Evolutionary conservation across 2,797 vertebrate species (phyloP), one percentile per base, ranked within the genome.

Genomic region (Myioborus melanocephalus): DNA sequence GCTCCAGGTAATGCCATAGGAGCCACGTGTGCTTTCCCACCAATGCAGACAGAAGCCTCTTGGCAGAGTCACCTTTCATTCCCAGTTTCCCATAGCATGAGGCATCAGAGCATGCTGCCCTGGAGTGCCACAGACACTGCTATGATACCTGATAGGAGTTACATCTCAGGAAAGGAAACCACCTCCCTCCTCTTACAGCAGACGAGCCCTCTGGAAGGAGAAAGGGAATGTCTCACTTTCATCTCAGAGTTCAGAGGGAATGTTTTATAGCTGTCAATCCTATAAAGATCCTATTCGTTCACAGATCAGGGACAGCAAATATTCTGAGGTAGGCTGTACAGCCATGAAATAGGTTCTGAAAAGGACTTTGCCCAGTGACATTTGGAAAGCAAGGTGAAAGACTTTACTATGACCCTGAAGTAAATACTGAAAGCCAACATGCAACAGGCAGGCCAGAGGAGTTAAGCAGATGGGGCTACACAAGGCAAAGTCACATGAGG

Each of bases 241-340:
- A 94, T 96, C 94, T 92, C 69, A 14, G 60, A 93, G 89, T 93
- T 95, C 93, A 97, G 93, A 97, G 39, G 69, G 95, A 97, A 96
- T 95, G 89, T 47, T 91, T 93, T 91, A 97, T 78, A 81, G n/a
- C 76, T 30, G 50, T 55, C 92, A 85, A 8, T 87, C 61, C 84
- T 73, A 89, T 24, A 71, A 80, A 80, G 46, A 64, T 55, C 53
- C 71, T 75, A 49, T 27, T 87, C 83, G 30, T 2, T 68, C 68
- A 43, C 75, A 84, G 63, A 61, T 23, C 9, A 20, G 64, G 53
- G 81, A 79, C 35, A 73, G 81, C 8, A 88, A 18, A 66, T 83
- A 14, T 60, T 92, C 14, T 37, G 49, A 93, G 68, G 57, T 24
- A 89, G 81, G 26, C 32, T 87, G 35, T 53, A 37, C 46, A 72